phyloP scores from a whole-genome alignment of 2,113 vertebrate species.

The Pontoporia blainvillei region DNA sequence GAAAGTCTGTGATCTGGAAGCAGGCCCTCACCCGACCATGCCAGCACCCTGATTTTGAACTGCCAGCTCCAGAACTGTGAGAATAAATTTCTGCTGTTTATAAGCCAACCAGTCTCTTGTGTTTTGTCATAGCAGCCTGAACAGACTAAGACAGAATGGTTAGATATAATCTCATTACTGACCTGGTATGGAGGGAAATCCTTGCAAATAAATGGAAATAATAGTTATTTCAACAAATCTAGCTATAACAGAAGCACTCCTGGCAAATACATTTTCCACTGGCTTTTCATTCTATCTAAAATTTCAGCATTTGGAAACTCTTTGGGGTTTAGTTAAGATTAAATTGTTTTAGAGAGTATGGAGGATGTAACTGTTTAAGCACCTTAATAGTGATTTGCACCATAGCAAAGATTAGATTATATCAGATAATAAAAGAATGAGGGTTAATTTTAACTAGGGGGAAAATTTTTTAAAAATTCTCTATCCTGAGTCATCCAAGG shows the following conservation, averaged over 20 bases:
- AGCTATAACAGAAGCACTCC: not conserved
- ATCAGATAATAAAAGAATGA: not conserved
- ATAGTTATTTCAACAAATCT: not conserved
- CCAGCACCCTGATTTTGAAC: not conserved
- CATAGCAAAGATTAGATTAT: not conserved
- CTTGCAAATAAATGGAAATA: not conserved
- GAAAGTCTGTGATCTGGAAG: not conserved
- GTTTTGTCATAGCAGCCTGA: not conserved
- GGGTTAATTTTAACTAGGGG: not conserved
- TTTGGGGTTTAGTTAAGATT: not conserved
- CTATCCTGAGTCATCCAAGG: not conserved
- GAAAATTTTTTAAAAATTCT: not conserved
- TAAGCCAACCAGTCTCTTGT: not conserved
- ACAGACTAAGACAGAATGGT: not conserved
- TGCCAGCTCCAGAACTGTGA: not conserved
- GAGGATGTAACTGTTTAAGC: not conserved
- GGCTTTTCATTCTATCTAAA: not conserved
- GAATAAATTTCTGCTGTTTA: not conserved
- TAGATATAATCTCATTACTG: not conserved
- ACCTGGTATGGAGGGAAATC: not conserved
- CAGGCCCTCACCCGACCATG: not conserved
- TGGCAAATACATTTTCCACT: not conserved
- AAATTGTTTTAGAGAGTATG: not conserved
- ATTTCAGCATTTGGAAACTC: not conserved
- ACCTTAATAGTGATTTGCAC: not conserved